Base-by-base conservation (phyloP, 2,888 invertebrate species). In the Amblyteles armatorius region DNA sequence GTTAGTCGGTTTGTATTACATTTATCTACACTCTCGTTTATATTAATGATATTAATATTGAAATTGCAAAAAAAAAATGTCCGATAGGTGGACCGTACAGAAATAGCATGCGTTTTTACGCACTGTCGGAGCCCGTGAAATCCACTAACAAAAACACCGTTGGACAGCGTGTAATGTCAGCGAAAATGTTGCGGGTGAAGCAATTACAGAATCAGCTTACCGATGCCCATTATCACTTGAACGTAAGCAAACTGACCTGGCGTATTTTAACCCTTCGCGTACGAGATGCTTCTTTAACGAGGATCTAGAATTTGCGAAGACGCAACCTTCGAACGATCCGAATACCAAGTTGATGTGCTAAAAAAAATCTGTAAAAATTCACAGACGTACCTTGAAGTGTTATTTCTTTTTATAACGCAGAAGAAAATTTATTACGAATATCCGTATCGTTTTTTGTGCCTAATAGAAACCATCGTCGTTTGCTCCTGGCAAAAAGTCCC, bases 151-250 rank as follows among this genome's bases (percentile, higher is more conserved):
- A 89, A 87, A 91, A 88, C 80, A 82, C 86, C 68, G 86, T 93
- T 57, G 88, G 89, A 40, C 96, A 97, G 92, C 95, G 97, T 16
- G 96, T 97, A 63, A 94, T 97, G 87, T 97, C 97, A 0, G 97
- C 97, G 0, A 96, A 97, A 93, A 95, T 97, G 86, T 95, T 97
- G 83, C 95, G 97, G 36, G 95, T 97, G 40, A 97, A 97, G 91
- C 96, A 97, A 82, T 94, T 97, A 86, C 97, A 97, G 94, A 97
- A 97, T 93, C 97, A 97, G 92, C 92, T 97, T 79, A 95, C 96
- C 5, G 97, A 97, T 93, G 97, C 97, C 0, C 97, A 97, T 92
- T 97, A 96, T 89, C 97, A 97, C 92, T 94, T 97, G 84, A 96
- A 97, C 91, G 97, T 97, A 92, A 94, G 94, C 93, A 79, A 19